phyloP scores from a whole-genome alignment of 2,888 invertebrate species.

The Bombyx huttoni region DNA sequence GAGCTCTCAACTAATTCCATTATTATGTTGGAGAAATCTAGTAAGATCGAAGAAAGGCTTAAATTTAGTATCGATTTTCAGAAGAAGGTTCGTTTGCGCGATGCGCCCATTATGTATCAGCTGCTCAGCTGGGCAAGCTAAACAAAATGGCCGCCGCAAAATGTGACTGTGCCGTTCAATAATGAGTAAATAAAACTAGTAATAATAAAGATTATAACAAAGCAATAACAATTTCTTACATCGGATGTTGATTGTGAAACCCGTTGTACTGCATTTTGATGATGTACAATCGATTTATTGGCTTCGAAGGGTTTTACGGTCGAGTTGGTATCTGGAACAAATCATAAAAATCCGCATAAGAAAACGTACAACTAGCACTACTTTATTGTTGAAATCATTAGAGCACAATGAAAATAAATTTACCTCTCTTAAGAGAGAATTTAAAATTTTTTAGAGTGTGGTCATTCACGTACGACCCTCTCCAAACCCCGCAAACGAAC shows the following conservation, averaged over 20 bases:
- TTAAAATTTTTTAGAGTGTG: conserved; percentile 36
- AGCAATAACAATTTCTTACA: conserved; percentile 35
- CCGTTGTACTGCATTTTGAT: conserved; percentile 67
- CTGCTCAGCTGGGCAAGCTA: conserved; percentile 44
- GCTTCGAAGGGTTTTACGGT: conserved; percentile 19
- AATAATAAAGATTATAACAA: not conserved
- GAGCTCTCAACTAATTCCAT: no score
- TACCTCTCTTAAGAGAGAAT: conserved; percentile 70
- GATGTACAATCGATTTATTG: conserved; percentile 9
- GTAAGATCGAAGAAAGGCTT: not conserved
- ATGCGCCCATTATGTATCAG: conserved; percentile 35
- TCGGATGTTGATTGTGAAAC: conserved; percentile 66
- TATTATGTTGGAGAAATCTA: no score
- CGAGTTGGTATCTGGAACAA: conserved; percentile 55
- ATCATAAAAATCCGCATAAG: conserved; percentile 5
- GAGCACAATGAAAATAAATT: conserved; percentile 11
- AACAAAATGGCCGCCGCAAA: conserved; percentile 67
- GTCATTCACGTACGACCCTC: conserved; percentile 51
- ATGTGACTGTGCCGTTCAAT: conserved; percentile 3
- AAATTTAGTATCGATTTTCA: conserved; percentile 17
- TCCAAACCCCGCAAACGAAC: conserved; percentile 75
- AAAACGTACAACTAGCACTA: conserved; percentile 5
- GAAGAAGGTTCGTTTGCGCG: conserved; percentile 10
- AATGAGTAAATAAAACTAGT: not conserved
- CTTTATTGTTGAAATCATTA: not conserved